These are phyloP conservation scores for Varecia variegata DNA, from an alignment of 2,797 vertebrate genomes.

Conservation along the genomic window DNA sequence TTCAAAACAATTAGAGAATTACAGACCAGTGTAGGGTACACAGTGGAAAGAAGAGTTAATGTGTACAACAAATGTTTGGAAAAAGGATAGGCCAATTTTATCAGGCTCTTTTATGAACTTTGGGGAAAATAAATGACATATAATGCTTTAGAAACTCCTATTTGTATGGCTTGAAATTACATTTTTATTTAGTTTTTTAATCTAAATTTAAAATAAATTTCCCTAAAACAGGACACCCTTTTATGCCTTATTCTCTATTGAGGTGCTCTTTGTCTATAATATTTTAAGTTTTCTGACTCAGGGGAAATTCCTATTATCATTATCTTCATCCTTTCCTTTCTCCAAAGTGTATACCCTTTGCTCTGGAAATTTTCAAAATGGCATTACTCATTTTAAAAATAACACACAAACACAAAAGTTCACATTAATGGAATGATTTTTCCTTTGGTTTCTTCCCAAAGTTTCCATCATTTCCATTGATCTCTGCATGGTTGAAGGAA, in stretches of 20 bases:
- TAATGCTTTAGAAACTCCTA: not conserved
- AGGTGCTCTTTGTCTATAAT: not conserved
- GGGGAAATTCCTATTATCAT: not conserved
- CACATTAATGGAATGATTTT: not conserved
- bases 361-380: slow-evolving; percentile 31
- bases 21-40: not conserved
- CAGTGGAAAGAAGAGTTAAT: not conserved
- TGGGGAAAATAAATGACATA: not conserved
- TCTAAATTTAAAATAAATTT: not conserved
- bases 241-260: not conserved
- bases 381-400: slow-evolving; percentile 40
- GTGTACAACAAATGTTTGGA: not conserved
- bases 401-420: not conserved
- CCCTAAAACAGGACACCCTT: not conserved
- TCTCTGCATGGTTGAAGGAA: not conserved
- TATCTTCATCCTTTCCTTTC: slow-evolving; percentile 21
- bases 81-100: not conserved
- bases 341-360: not conserved
- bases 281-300: slow-evolving; percentile 12
- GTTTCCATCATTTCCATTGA: not conserved
- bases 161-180: not conserved
- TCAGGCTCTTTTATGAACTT: not conserved
- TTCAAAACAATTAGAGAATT: not conserved
- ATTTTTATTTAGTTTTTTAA: not conserved
- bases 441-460: not conserved